phyloP scores from a whole-genome alignment of 2,113 vertebrate genomes.

The Aix galericulata region DNA sequence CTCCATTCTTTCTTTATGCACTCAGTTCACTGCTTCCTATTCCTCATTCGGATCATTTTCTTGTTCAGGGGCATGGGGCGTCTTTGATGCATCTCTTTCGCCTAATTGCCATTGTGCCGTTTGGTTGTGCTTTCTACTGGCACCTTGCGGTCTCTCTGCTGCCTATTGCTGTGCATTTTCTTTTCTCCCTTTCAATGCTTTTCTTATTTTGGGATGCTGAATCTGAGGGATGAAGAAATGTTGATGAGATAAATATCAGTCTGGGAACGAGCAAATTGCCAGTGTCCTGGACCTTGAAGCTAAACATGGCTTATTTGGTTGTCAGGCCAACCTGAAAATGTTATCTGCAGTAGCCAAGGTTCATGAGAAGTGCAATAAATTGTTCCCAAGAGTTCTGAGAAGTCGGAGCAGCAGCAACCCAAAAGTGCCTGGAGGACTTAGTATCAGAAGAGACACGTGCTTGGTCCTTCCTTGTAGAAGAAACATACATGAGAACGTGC shows the following conservation, averaged over 20 bases:
- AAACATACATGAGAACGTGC: background rate
- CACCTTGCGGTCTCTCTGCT: background rate
- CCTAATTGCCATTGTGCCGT: background rate
- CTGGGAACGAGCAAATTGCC: conserved; percentile 32
- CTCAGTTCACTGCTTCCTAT: conserved; percentile 44
- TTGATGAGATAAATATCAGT: conserved; percentile 43
- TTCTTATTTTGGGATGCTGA: background rate
- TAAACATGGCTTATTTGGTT: conserved; percentile 61
- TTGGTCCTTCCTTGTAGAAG: background rate
- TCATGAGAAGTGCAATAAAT: conserved; percentile 63
- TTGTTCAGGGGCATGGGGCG: background rate
- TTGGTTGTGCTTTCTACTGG: background rate
- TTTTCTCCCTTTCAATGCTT: background rate
- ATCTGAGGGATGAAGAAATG: conserved; percentile 4
- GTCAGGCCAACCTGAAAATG: conserved; percentile 66
- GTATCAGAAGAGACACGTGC: background rate
- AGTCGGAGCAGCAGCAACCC: background rate
- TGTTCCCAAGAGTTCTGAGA: conserved; percentile 49
- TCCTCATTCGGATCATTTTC: conserved; percentile 30
- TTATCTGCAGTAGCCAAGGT: conserved; percentile 52
- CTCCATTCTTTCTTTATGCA: conserved; percentile 49
- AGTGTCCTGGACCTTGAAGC: conserved; percentile 25
- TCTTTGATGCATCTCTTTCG: conserved; percentile 35
- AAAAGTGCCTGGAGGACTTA: background rate
- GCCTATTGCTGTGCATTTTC: background rate